Conservation (phyloP, 2,888 invertebrate species). For the Petrolisthes cinctipes region DNA sequence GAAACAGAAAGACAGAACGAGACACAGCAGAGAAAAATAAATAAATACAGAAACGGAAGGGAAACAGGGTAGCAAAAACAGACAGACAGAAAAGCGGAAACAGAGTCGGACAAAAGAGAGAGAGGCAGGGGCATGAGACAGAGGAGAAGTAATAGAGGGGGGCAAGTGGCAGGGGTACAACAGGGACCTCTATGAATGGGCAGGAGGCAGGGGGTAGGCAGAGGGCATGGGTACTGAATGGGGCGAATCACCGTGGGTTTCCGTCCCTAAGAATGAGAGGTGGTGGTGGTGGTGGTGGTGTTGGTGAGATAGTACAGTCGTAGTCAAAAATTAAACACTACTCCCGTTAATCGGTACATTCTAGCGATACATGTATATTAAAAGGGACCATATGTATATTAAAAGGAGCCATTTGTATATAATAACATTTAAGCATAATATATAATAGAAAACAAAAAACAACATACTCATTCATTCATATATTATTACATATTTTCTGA, state of each 20-base stretch:
- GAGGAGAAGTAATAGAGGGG: neutral
- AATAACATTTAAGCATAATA: too few species aligned
- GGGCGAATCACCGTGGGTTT: neutral
- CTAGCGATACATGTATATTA: too few species aligned
- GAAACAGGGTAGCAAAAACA: neutral
- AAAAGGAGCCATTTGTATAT: too few species aligned
- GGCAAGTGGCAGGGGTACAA: neutral
- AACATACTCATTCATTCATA: too few species aligned
- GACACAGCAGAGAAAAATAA: neutral
- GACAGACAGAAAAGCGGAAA: neutral
- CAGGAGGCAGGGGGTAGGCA: neutral
- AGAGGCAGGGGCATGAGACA: neutral
- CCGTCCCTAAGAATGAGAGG: neutral
- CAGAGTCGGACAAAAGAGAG: neutral
- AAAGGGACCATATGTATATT: too few species aligned
- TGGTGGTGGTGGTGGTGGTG: neutral
- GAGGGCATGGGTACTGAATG: neutral
- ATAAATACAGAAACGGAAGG: neutral
- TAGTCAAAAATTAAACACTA: too few species aligned
- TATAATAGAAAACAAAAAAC: too few species aligned
- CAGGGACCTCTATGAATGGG: neutral
- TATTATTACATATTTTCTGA: too few species aligned
- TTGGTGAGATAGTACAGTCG: too few species aligned
- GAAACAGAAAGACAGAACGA: neutral
- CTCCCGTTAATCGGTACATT: too few species aligned